A percentile compares a stretch with the other conserved stretches of the same genome.
These are phyloP conservation scores for Pseudopleuronectes americanus DNA, from an alignment of 2,797 vertebrate genomes.

Conservation along the genomic window DNA sequence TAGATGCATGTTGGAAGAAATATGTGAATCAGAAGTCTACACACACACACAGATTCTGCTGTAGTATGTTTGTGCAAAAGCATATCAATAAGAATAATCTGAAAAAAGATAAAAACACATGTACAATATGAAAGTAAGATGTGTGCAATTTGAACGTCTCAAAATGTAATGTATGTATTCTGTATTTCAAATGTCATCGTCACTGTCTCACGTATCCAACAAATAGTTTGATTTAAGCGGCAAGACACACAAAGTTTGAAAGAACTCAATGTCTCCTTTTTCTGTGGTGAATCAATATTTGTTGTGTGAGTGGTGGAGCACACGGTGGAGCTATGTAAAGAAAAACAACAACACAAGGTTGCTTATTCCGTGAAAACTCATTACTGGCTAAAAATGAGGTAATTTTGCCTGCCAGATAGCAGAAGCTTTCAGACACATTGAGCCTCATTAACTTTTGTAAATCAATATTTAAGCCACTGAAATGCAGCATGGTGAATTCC, in stretches of 20 bases:
- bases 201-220: too few relatives aligned
- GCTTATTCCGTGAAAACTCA: constrained; percentile 36
- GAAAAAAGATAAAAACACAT: too few relatives aligned
- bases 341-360: constrained; percentile 5
- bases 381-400: constrained; percentile 38
- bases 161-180: too few relatives aligned
- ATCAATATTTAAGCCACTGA: constrained; percentile 44
- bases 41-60: too few relatives aligned
- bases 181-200: too few relatives aligned
- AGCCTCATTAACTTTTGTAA: constrained; percentile 48
- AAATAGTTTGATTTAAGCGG: neutral
- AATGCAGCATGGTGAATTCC: constrained; percentile 14
- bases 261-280: neutral
- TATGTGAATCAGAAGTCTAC: neutral
- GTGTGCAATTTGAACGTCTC: too few relatives aligned
- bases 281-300: constrained; percentile 26
- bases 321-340: constrained; percentile 8
- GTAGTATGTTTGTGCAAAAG: too few relatives aligned
- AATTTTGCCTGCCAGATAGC: constrained; percentile 30
- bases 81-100: too few relatives aligned
- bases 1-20: constrained; percentile 2
- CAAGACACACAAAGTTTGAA: neutral
- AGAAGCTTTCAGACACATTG: constrained; percentile 29
- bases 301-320: constrained; percentile 22
- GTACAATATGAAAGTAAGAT: too few relatives aligned